These are phyloP conservation scores for Latrodectus hesperus DNA, from an alignment of 2,888 invertebrate species.

Conservation along the genomic window DNA sequence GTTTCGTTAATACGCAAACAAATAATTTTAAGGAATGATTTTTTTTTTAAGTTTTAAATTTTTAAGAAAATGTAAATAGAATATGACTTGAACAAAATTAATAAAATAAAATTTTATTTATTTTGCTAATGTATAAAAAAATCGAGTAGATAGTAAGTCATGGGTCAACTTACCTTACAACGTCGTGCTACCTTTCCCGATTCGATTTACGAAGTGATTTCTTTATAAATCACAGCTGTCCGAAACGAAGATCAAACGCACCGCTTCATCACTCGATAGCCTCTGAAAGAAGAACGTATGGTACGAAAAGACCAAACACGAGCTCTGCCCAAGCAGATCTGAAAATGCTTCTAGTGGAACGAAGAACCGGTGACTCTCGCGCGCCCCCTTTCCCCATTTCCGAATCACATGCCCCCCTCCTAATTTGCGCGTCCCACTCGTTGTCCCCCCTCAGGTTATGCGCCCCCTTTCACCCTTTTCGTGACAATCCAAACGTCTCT, in stretches of 20 bases:
- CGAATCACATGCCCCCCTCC: background rate
- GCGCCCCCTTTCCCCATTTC: slow-evolving; percentile 34
- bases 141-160: too few relatives aligned
- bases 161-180: too few relatives aligned
- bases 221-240: background rate
- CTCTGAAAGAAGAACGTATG: background rate
- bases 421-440: background rate
- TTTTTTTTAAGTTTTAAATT: too few relatives aligned
- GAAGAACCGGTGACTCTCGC: slow-evolving; percentile 23
- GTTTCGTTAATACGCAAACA: too few relatives aligned
- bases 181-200: too few relatives aligned
- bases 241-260: slow-evolving; percentile 6
- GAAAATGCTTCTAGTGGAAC: slow-evolving; percentile 26
- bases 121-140: too few relatives aligned
- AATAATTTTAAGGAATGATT: too few relatives aligned
- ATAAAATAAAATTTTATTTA: too few relatives aligned
- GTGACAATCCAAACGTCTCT: slow-evolving; percentile 9
- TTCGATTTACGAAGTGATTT: too few relatives aligned
- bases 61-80: too few relatives aligned
- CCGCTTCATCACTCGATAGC: background rate
- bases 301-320: background rate
- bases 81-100: too few relatives aligned
- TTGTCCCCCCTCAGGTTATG: background rate
- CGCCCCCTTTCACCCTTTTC: background rate
- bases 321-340: slow-evolving; percentile 23